Evolutionary conservation across 92 coral and sea anemone genomes (phyloP), one percentile per base, ranked within the genome.

Genomic region (Phymanthus crucifer): DNA sequence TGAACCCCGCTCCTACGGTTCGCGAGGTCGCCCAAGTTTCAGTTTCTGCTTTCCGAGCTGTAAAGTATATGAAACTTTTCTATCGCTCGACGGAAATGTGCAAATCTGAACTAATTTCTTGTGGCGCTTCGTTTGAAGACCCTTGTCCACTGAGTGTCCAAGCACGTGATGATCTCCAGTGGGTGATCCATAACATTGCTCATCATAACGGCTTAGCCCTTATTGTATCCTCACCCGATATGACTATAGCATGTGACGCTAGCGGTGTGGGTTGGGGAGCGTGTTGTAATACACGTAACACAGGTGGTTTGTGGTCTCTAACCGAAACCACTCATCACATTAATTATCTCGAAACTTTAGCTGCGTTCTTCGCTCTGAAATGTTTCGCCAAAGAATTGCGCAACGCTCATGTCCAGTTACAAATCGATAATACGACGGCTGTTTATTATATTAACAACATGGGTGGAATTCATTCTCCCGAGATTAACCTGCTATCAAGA

Each of bases 21-120:
- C 43, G 43, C 43, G 43, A 38, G 43, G 43, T 0, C 10, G 43
- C 43, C 43, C 86, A 80, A 52, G 86, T 88, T 12, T 73, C 82
- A 18, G 86, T n/a, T n/a, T n/a, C n/a, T n/a, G n/a, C n/a, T n/a
- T n/a, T n/a, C n/a, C n/a, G n/a, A n/a, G n/a, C n/a, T n/a, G n/a
- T n/a, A n/a, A 83, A 14, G 48, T 88, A 2, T 16, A 84, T 29
- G 89, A 32, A 37, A 17, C 79, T 88, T 3, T 81, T 71, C 23
- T 84, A 88, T 66, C 72, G 89, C 19, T 85, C 89, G 7, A 70
- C 71, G 45, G 87, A 88, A 43, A 4, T 69, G 12, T 80, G 86
- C 37, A 88, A 85, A 79, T 88, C 85, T 38, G 43, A 38, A 10
- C 52, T 72, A 26, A 38, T 72, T 24, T 80, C 86, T 0, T 12